A percentile compares a stretch with the other conserved stretches of the same genome.
Evolutionary conservation across 2,888 invertebrate genomes (phyloP).

Genomic region (Orthonevra nobilis): DNA sequence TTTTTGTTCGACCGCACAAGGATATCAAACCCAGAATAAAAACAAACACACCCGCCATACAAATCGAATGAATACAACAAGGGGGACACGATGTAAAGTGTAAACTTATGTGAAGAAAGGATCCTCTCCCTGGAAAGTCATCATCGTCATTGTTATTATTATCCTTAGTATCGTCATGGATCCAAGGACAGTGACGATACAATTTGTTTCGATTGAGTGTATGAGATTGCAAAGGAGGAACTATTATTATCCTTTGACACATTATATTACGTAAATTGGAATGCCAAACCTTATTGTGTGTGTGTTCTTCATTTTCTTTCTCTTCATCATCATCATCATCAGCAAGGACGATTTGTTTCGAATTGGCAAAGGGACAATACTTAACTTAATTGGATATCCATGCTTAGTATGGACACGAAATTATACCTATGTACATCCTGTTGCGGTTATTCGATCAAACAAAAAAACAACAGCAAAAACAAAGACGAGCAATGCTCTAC

Average conservation of each 20-base stretch:
- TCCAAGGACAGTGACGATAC: conserved; percentile 9
- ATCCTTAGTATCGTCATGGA: neutral
- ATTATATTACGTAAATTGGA: conserved; percentile 46
- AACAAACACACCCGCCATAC: conserved; percentile 16
- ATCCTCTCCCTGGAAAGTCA: conserved; percentile 2
- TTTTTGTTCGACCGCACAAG: conserved; percentile 42
- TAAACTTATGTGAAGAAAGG: conserved; percentile 38
- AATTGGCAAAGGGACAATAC: conserved; percentile 9
- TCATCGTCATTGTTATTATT: too few species aligned
- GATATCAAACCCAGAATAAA: conserved; percentile 36
- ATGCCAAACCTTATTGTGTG: neutral
- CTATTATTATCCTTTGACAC: conserved; percentile 46
- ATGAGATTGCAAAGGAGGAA: conserved; percentile 37
- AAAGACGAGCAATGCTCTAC: too few species aligned
- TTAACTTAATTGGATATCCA: conserved; percentile 53
- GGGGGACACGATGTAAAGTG: conserved; percentile 36
- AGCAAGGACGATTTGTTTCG: neutral
- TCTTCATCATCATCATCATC: conserved; percentile 3
- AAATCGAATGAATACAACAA: conserved; percentile 27
- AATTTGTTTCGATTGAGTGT: conserved; percentile 52
- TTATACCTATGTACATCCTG: conserved; percentile 7
- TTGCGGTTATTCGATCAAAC: conserved; percentile 38
- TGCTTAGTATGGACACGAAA: conserved; percentile 10
- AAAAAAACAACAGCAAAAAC: conserved; percentile 16
- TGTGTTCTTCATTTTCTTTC: too few species aligned